Conservation (phyloP, 2,888 invertebrate species). For the Amphiduros pacificus region DNA sequence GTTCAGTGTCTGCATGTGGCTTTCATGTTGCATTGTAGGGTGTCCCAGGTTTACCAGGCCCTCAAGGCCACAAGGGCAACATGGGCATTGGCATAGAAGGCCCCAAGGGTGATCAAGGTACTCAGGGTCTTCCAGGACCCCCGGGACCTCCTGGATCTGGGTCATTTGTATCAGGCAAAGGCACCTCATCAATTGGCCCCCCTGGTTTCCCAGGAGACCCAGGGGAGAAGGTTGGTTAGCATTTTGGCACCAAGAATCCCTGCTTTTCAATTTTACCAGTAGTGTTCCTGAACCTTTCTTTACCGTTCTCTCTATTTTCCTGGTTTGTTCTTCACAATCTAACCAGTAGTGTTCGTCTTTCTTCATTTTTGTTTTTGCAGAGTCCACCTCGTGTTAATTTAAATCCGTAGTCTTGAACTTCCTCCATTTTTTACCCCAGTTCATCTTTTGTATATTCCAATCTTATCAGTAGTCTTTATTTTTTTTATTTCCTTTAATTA, state of each 20-base stretch:
- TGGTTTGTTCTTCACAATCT: not conserved
- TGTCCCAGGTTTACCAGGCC: slow-evolving; percentile 15
- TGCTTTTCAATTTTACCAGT: not conserved
- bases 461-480: too few relatives aligned
- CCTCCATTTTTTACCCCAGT: too few relatives aligned
- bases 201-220: slow-evolving; percentile 19
- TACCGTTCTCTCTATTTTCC: not conserved
- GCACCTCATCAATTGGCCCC: slow-evolving; percentile 11
- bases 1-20: too few relatives aligned
- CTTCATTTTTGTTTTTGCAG: not conserved
- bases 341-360: not conserved
- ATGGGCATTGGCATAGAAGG: slow-evolving; percentile 39
- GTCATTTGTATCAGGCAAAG: not conserved
- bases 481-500: too few relatives aligned
- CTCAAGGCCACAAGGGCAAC: slow-evolving; percentile 56
- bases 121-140: slow-evolving; percentile 31
- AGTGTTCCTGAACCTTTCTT: not conserved
- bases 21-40: too few relatives aligned
- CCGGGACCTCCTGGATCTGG: slow-evolving; percentile 17
- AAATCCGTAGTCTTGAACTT: too few relatives aligned
- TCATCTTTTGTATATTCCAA: too few relatives aligned
- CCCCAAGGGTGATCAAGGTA: slow-evolving; percentile 29
- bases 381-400: too few relatives aligned
- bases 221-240: slow-evolving; percentile 9
- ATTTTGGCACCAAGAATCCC: too few relatives aligned